Conservation (phyloP, 2,888 invertebrate genomes). For the Lasioglossum vierecki region DNA sequence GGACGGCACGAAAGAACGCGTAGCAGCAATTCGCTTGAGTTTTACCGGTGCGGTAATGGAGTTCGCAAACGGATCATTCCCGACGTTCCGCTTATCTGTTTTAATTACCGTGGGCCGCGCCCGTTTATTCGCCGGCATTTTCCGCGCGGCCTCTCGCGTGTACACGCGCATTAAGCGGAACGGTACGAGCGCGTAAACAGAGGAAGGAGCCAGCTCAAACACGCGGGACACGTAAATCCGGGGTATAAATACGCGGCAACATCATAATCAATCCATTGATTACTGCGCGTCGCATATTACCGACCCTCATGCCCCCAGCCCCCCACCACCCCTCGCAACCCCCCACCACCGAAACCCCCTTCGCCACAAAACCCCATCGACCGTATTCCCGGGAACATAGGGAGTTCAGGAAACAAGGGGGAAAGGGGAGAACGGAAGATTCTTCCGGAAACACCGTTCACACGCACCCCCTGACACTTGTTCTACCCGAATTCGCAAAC, state of each 20-base stretch:
- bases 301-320: neutral
- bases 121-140: conserved; percentile 12
- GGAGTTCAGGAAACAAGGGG: neutral
- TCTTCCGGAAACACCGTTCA: conserved; percentile 25
- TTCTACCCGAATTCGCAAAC: conserved; percentile 5
- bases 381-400: conserved; percentile 23
- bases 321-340: neutral
- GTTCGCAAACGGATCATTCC: conserved; percentile 2
- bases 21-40: neutral
- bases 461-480: conserved; percentile 30
- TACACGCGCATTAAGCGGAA: neutral
- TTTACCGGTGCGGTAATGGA: neutral
- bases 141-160: neutral
- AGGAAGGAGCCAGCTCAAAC: neutral
- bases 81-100: conserved; percentile 13
- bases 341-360: neutral
- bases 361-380: conserved; percentile 27
- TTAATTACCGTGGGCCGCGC: neutral
- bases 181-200: neutral
- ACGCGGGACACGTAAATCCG: neutral
- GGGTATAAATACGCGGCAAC: neutral
- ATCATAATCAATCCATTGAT: conserved; percentile 54
- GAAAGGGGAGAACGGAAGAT: neutral
- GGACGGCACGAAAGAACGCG: neutral
- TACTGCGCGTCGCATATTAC: conserved; percentile 54